Evolutionary conservation across 2,888 invertebrate species (phyloP).

Genomic region (Ennomos erosarius): DNA sequence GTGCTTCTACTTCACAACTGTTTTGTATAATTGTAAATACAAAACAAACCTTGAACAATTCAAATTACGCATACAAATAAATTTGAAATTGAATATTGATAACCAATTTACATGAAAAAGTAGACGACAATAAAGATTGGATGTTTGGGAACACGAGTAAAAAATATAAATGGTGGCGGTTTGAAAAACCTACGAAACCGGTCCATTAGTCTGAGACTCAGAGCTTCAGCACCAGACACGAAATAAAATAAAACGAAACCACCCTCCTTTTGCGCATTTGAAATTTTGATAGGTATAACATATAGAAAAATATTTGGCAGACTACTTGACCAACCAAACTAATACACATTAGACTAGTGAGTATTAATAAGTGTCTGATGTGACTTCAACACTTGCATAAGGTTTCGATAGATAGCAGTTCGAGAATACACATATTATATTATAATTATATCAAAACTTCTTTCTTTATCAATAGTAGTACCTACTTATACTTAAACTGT

Average conservation of each 20-base stretch:
- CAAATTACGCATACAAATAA: constrained; percentile 18
- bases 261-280: constrained; percentile 16
- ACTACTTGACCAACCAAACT: too few relatives aligned
- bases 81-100: constrained; percentile 23
- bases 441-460: too few relatives aligned
- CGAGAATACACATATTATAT: too few relatives aligned
- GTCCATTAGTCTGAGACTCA: constrained; percentile 57
- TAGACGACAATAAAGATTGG: constrained; percentile 34
- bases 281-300: neutral
- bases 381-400: too few relatives aligned
- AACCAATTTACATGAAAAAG: constrained; percentile 27
- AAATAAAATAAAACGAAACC: constrained; percentile 63
- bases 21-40: constrained; percentile 2
- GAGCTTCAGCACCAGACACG: constrained; percentile 60
- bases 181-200: constrained; percentile 70
- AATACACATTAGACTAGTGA: too few relatives aligned
- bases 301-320: constrained; percentile 1
- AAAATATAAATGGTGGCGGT: constrained; percentile 48
- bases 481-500: too few relatives aligned
- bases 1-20: neutral
- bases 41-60: constrained; percentile 9
- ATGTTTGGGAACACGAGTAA: constrained; percentile 44
- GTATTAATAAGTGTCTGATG: too few relatives aligned
- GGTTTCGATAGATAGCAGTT: too few relatives aligned
- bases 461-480: too few relatives aligned